Conservation (phyloP, 1,140 invertebrate genomes). For the Manduca sexta region DNA sequence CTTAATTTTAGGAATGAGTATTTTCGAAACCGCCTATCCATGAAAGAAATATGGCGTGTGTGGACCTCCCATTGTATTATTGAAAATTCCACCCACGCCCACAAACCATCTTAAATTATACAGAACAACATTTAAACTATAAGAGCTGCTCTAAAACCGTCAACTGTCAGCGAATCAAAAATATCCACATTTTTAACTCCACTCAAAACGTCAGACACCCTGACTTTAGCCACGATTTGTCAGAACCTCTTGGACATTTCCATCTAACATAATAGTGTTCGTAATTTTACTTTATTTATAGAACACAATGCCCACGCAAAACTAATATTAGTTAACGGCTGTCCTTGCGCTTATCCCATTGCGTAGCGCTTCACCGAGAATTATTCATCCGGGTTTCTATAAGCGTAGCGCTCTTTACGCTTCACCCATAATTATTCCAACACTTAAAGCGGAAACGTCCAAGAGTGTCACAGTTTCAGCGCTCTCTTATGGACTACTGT, state of each 20-base stretch:
- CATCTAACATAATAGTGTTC: neutral
- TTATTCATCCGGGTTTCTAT: no score
- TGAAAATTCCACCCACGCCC: conserved; percentile 17
- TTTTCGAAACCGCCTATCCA: conserved; percentile 39
- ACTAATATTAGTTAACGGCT: no score
- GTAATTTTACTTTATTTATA: conserved; percentile 1
- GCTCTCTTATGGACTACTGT: conserved; percentile 53
- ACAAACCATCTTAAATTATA: conserved; percentile 46
- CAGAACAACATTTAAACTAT: conserved; percentile 68
- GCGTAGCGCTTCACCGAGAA: no score
- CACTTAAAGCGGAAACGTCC: neutral
- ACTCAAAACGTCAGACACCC: no score
- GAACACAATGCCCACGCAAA: neutral
- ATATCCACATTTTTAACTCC: no score
- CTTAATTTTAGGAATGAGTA: conserved; percentile 68
- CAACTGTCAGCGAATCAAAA: no score
- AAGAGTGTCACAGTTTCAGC: conserved; percentile 41
- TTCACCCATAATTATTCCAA: no score
- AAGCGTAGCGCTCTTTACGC: no score
- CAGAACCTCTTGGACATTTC: neutral
- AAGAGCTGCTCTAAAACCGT: conserved; percentile 60
- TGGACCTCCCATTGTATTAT: neutral
- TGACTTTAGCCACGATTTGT: no score
- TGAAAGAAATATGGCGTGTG: conserved; percentile 38
- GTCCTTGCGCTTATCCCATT: no score